Conservation (phyloP, 2,888 invertebrate species). For the Crepidodera aurea region DNA sequence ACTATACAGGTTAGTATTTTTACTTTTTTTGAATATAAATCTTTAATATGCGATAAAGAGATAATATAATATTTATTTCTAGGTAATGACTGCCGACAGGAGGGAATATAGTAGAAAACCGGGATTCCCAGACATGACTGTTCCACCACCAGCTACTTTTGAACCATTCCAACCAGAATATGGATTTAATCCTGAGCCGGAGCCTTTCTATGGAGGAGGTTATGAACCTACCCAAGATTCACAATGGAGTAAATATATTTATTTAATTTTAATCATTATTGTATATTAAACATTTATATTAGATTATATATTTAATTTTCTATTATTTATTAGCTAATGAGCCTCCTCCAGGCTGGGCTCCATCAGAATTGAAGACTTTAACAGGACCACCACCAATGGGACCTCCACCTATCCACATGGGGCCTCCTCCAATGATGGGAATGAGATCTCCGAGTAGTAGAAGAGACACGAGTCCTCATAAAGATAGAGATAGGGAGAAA, state of each 20-base stretch:
- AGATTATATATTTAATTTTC: neutral
- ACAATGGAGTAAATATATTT: slow-evolving; percentile 69
- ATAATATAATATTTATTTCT: too few relatives aligned
- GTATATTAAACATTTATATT: too few relatives aligned
- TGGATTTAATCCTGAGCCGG: slow-evolving; percentile 65
- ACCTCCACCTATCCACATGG: slow-evolving; percentile 54
- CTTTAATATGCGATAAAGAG: too few relatives aligned
- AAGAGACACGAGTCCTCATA: slow-evolving; percentile 36
- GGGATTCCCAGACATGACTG: slow-evolving; percentile 70
- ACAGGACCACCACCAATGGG: slow-evolving; percentile 67
- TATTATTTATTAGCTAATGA: slow-evolving; percentile 44
- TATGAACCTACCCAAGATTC: slow-evolving; percentile 79
- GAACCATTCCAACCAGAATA: slow-evolving; percentile 61
- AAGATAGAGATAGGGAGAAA: slow-evolving; percentile 58
- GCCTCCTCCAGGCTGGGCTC: slow-evolving; percentile 66
- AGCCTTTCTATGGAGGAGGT: slow-evolving; percentile 66
- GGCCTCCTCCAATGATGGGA: slow-evolving; percentile 51
- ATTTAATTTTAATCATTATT: too few relatives aligned
- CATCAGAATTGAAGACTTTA: slow-evolving; percentile 73
- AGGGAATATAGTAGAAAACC: slow-evolving; percentile 82
- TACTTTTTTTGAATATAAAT: too few relatives aligned
- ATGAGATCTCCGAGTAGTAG: slow-evolving; percentile 42
- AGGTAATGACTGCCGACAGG: slow-evolving; percentile 91
- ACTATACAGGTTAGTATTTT: slow-evolving; percentile 74
- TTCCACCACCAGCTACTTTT: slow-evolving; percentile 66